These are phyloP conservation scores for Cinclus mexicanus DNA, from an alignment of 2,113 vertebrate genomes.

Conservation along the genomic window DNA sequence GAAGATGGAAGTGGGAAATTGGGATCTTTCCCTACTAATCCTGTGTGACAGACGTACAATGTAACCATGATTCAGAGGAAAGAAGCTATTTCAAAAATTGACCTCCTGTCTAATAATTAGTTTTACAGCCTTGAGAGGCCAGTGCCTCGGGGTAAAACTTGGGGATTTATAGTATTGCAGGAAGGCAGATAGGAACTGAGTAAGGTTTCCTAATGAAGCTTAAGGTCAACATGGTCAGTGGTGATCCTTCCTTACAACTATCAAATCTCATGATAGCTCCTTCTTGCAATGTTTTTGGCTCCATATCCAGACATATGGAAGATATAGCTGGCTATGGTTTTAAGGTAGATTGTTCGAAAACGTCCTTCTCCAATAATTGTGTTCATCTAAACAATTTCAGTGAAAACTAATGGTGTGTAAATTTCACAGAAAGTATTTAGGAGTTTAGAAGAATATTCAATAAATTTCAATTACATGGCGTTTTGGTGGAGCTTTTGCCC, in stretches of 20 bases:
- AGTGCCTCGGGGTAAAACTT: neutral
- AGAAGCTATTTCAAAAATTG: neutral
- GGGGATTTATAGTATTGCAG: neutral
- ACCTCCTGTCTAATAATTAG: neutral
- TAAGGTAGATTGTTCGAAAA: neutral
- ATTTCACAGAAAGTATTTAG: neutral
- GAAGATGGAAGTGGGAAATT: too few relatives aligned
- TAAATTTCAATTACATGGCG: neutral
- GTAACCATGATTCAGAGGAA: neutral
- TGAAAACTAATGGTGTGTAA: neutral
- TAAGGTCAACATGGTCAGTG: neutral
- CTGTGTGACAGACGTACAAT: neutral
- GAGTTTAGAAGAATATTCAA: neutral
- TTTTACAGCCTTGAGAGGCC: neutral
- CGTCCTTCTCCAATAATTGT: neutral
- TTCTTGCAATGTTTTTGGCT: neutral
- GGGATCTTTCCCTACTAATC: rapidly evolving
- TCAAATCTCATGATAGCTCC: neutral
- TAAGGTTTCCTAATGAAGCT: neutral
- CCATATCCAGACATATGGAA: neutral
- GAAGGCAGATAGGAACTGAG: neutral
- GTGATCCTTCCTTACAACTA: neutral
- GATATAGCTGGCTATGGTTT: neutral
- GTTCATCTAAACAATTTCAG: neutral
- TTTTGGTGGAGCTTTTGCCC: neutral